Evolutionary conservation across 2,113 vertebrate species (phyloP).

Genomic region (Glaucomys volans): DNA sequence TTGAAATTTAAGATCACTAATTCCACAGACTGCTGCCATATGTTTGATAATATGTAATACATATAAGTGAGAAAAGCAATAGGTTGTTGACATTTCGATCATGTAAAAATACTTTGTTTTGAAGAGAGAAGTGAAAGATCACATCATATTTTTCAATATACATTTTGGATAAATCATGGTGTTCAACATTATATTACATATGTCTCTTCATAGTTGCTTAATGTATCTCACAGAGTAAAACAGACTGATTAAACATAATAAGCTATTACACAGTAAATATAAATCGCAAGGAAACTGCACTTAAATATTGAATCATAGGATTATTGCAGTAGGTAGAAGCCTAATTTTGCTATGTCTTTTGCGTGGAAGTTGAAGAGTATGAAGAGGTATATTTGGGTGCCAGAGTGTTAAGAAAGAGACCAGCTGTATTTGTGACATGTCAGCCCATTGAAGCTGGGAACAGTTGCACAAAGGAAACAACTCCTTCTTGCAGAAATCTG

Average conservation of each 20-base stretch:
- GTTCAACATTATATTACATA: background rate
- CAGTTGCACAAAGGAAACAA: background rate
- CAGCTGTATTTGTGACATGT: rapidly evolving
- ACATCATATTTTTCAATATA: background rate
- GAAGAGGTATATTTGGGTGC: background rate
- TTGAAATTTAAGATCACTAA: background rate
- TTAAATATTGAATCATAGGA: background rate
- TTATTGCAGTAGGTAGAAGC: background rate
- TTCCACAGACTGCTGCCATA: background rate
- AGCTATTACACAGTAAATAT: background rate
- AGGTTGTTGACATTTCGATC: background rate
- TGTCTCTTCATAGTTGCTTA: background rate
- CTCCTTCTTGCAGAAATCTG: background rate
- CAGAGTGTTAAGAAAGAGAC: rapidly evolving
- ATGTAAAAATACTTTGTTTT: background rate
- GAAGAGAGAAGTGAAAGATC: background rate
- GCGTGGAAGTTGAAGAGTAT: background rate
- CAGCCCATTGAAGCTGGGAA: background rate
- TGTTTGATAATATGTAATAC: background rate
- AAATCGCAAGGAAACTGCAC: background rate
- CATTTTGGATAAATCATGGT: background rate
- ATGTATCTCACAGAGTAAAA: background rate
- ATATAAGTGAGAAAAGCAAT: background rate
- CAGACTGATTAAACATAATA: background rate
- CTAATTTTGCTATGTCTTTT: background rate